These are phyloP conservation scores for Calonectris borealis DNA, from an alignment of 2,113 vertebrate genomes.

Conservation along the genomic window DNA sequence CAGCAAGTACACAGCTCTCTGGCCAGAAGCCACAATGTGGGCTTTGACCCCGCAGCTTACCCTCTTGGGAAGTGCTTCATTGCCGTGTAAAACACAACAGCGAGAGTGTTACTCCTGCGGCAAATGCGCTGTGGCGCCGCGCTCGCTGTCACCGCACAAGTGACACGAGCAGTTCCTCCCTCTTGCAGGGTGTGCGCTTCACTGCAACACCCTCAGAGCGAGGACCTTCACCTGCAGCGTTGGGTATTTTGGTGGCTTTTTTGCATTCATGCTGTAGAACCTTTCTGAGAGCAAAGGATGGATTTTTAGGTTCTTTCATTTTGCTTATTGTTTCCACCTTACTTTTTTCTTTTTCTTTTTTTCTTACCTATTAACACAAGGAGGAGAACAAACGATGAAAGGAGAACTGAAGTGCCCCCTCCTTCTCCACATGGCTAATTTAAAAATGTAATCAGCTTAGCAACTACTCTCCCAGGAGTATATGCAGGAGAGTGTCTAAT, in stretches of 20 bases:
- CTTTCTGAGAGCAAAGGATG: background rate
- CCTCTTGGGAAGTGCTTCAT: background rate
- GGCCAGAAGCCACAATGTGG: background rate
- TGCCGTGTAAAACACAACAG: background rate
- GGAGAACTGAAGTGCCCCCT: background rate
- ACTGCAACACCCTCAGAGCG: background rate
- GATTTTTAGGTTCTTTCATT: background rate
- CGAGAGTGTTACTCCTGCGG: background rate
- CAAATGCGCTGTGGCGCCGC: rapidly evolving
- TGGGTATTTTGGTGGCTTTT: background rate
- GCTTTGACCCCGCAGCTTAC: background rate
- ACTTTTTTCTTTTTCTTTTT: background rate
- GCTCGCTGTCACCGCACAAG: rapidly evolving
- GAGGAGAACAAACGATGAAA: background rate
- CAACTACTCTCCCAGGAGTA: background rate
- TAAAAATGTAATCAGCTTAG: background rate
- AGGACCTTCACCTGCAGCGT: background rate
- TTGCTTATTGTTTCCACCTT: background rate
- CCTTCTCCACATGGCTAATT: background rate
- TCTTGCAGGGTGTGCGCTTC: background rate
- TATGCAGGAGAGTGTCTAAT: background rate
- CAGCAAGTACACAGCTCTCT: background rate
- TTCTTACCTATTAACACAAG: background rate
- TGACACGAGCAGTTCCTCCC: background rate
- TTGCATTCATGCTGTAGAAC: background rate